phyloP scores from a whole-genome alignment of 2,888 invertebrate genomes.

The Macaria liturata region DNA sequence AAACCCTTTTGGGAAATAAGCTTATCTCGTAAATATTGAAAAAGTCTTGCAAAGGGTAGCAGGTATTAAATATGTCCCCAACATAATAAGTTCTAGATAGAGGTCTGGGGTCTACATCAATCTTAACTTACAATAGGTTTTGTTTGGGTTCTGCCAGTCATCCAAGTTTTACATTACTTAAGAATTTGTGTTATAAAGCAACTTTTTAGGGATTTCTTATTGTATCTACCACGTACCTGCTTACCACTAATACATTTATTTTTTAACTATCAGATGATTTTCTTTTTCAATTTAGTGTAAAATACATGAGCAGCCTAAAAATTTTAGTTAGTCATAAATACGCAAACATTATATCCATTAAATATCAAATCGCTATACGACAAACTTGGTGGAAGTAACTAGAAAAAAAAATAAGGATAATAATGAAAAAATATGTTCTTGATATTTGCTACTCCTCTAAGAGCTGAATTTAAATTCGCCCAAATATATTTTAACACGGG shows the following conservation, averaged over 20 bases:
- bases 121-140: slow-evolving; percentile 21
- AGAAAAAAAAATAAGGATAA: neutral
- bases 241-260: too few relatives aligned
- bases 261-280: too few relatives aligned
- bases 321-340: too few relatives aligned
- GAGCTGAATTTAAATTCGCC: neutral
- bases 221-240: too few relatives aligned
- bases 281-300: too few relatives aligned
- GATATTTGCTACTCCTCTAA: neutral
- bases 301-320: too few relatives aligned
- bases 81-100: slow-evolving; percentile 16
- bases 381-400: too few relatives aligned
- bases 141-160: slow-evolving; percentile 21
- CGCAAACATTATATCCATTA: too few relatives aligned
- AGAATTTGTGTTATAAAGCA: slow-evolving; percentile 1
- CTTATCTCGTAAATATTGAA: slow-evolving; percentile 4
- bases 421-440: neutral
- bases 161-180: slow-evolving; percentile 1
- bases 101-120: slow-evolving; percentile 14
- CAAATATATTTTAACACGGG: neutral
- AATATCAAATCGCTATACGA: too few relatives aligned
- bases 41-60: slow-evolving; percentile 11
- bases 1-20: too few relatives aligned
- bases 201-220: neutral
- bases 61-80: slow-evolving; percentile 19